These are phyloP conservation scores for Junonia oenone DNA, from an alignment of 2,888 invertebrate species.

Conservation along the genomic window DNA sequence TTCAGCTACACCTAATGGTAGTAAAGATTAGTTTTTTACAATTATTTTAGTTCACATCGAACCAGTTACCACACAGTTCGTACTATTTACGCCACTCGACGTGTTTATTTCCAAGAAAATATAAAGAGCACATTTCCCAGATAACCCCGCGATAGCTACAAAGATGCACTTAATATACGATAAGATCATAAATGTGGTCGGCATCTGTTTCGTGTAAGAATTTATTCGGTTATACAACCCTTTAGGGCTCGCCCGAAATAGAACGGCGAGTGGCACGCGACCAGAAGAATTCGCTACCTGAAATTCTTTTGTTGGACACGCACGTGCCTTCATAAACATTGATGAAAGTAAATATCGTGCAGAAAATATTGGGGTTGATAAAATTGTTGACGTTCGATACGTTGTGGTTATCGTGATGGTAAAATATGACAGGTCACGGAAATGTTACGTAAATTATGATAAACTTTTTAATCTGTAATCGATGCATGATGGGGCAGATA, in stretches of 20 bases:
- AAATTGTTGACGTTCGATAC: neutral
- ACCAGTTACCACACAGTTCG: neutral
- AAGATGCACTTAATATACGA: constrained; percentile 38
- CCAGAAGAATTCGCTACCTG: constrained; percentile 15
- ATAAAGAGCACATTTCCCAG: constrained; percentile 18
- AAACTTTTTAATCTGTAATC: too few species aligned
- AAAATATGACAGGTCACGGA: neutral
- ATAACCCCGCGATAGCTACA: constrained; percentile 27
- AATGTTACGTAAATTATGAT: too few species aligned
- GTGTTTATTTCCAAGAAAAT: constrained; percentile 8
- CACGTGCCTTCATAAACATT: constrained; percentile 11
- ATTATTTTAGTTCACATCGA: neutral
- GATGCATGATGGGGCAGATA: too few species aligned
- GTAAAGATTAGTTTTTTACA: neutral
- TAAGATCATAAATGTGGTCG: constrained; percentile 47
- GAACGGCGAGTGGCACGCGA: constrained; percentile 30
- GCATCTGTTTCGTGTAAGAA: constrained; percentile 48
- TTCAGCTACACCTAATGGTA: neutral
- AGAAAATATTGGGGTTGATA: constrained; percentile 4
- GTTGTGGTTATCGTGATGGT: neutral
- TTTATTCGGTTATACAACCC: constrained; percentile 14
- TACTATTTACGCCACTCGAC: neutral
- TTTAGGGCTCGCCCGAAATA: constrained; percentile 25
- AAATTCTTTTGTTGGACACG: constrained; percentile 26
- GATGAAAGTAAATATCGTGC: constrained; percentile 4